These are phyloP conservation scores for Eudemis profundana DNA, from an alignment of 2,888 invertebrate species.

Conservation along the genomic window DNA sequence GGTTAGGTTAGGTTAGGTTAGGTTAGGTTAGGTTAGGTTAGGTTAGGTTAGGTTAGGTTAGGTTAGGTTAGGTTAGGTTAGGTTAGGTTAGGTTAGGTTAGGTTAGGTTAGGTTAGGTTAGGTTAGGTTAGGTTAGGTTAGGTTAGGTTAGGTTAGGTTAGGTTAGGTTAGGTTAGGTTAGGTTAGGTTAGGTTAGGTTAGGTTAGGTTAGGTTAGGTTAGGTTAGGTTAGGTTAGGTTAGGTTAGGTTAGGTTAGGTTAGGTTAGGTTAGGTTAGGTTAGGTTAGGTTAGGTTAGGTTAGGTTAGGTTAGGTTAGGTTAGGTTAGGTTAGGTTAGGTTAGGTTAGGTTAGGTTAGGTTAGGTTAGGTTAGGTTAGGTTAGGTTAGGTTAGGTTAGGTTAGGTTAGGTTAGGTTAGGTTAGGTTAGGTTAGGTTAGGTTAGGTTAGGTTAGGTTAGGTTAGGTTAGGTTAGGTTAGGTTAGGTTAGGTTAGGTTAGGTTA, in stretches of 20 bases:
- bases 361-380: slow-evolving; percentile 45
- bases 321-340: slow-evolving; percentile 45
- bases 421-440: slow-evolving; percentile 43
- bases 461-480: slow-evolving; percentile 39
- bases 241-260: slow-evolving; percentile 47
- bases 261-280: slow-evolving; percentile 45
- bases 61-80: too few species aligned
- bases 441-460: slow-evolving; percentile 42
- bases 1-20: too few species aligned
- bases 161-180: slow-evolving; percentile 23
- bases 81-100: slow-evolving; percentile 17
- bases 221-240: slow-evolving; percentile 50
- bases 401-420: slow-evolving; percentile 42
- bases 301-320: slow-evolving; percentile 46
- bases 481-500: slow-evolving; percentile 33
- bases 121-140: not conserved
- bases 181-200: slow-evolving; percentile 49
- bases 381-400: slow-evolving; percentile 43
- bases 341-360: slow-evolving; percentile 45
- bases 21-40: too few species aligned
- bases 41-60: too few species aligned
- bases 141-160: slow-evolving; percentile 22
- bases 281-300: slow-evolving; percentile 44
- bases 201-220: slow-evolving; percentile 51
- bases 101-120: slow-evolving; percentile 18